A percentile compares a stretch with the other conserved stretches of the same genome.
Conservation (phyloP, 2,888 invertebrate species). For the Sphecodes monilicornis region DNA sequence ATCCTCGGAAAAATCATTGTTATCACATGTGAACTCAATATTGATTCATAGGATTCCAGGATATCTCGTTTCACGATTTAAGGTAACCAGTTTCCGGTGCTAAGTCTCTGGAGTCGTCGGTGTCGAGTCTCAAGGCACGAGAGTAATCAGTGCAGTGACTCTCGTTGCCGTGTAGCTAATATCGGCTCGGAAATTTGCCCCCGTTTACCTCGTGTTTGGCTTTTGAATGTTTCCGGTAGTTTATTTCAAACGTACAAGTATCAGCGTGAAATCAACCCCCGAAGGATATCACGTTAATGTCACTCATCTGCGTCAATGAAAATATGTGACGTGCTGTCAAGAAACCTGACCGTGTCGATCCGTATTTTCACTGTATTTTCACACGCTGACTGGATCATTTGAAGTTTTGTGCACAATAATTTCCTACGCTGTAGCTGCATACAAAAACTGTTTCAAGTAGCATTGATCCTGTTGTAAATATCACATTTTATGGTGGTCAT, state of each 20-base stretch:
- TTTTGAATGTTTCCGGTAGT: constrained; percentile 15
- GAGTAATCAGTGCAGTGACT: constrained; percentile 35
- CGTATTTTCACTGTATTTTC: neutral
- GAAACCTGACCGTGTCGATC: neutral
- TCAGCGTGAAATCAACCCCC: neutral
- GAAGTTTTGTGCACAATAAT: neutral
- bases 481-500: neutral
- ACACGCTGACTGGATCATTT: neutral
- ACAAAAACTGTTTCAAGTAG: neutral
- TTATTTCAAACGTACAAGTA: neutral
- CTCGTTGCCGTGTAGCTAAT: constrained; percentile 22
- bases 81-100: constrained; percentile 44
- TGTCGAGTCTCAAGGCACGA: constrained; percentile 36
- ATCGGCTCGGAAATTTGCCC: constrained; percentile 30
- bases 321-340: neutral
- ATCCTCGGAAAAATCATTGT: neutral
- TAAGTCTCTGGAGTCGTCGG: constrained; percentile 37
- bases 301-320: neutral
- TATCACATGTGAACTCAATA: neutral
- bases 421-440: neutral
- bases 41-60: neutral
- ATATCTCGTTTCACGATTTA: constrained; percentile 22
- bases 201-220: constrained; percentile 2
- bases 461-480: neutral
- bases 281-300: neutral